phyloP scores from a whole-genome alignment of 2,113 vertebrate genomes.

The Marmota monax region DNA sequence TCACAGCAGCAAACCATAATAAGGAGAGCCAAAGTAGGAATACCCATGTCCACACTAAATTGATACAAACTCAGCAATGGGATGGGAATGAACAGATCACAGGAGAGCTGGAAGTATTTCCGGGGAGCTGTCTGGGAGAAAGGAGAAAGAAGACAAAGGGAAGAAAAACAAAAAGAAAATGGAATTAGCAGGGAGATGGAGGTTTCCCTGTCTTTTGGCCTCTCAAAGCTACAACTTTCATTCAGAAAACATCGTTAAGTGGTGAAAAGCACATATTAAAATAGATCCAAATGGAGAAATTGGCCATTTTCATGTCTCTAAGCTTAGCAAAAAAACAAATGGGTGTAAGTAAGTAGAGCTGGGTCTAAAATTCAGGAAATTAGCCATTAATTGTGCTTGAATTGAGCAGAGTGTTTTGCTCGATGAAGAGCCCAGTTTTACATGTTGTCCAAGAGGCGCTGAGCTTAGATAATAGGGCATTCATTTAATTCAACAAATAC shows the following conservation, averaged over 20 bases:
- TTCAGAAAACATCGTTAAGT: neutral
- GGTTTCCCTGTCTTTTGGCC: neutral
- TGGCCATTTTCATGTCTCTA: neutral
- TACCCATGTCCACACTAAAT: neutral
- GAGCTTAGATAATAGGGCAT: constrained; percentile 52
- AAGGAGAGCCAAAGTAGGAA: neutral
- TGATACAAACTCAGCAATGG: neutral
- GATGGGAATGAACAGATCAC: neutral
- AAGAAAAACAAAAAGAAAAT: neutral
- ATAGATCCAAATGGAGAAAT: neutral
- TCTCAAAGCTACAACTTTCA: neutral
- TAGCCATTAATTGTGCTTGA: constrained; percentile 49
- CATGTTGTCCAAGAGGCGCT: constrained; percentile 41
- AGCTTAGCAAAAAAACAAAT: constrained; percentile 32
- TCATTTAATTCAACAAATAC: constrained; percentile 61
- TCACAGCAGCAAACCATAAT: neutral
- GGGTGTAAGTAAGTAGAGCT: neutral
- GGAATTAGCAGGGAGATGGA: neutral
- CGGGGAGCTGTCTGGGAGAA: neutral
- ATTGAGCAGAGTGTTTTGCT: constrained; percentile 47
- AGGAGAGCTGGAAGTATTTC: neutral
- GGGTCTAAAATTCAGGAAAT: constrained; percentile 44
- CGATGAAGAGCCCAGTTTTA: constrained; percentile 52
- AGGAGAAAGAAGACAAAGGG: constrained; percentile 9
- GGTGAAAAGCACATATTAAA: constrained; percentile 8